Percentiles rank a stretch among this genome's conserved stretches.
Evolutionary conservation across 2,888 invertebrate genomes (phyloP).

Genomic region (Lithophane socia): DNA sequence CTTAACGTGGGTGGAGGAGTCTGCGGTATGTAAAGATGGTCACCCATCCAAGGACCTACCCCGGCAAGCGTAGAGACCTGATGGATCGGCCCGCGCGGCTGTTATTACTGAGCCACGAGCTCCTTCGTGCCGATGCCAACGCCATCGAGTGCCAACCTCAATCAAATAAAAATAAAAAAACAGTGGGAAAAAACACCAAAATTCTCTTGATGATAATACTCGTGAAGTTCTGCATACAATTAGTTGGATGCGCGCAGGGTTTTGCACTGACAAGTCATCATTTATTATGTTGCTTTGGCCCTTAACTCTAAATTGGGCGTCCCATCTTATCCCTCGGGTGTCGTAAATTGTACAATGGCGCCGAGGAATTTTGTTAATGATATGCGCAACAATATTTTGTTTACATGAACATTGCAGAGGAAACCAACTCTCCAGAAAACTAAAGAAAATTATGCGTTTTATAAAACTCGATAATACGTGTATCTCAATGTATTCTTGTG

Average conservation of each 20-base stretch:
- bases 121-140: no score
- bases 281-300: slow-evolving; percentile 9
- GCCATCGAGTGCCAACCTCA: neutral
- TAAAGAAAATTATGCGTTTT: neutral
- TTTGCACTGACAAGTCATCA: slow-evolving; percentile 3
- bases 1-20: no score
- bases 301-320: slow-evolving; percentile 15
- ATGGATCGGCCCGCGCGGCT: no score
- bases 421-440: neutral
- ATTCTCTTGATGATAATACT: slow-evolving; percentile 1
- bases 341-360: slow-evolving; percentile 12
- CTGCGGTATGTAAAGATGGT: no score
- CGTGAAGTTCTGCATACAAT: neutral
- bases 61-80: no score
- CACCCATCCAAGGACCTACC: no score
- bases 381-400: slow-evolving; percentile 7
- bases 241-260: neutral
- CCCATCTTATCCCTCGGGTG: slow-evolving; percentile 12
- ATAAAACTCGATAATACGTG: no score
- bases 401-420: neutral
- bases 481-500: no score
- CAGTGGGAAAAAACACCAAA: neutral
- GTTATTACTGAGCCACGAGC: no score
- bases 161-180: neutral
- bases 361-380: slow-evolving; percentile 6